Evolutionary conservation across 1,140 invertebrate species (phyloP), one percentile per base, ranked within the genome.

Genomic region (Lasioglossum albipes): DNA sequence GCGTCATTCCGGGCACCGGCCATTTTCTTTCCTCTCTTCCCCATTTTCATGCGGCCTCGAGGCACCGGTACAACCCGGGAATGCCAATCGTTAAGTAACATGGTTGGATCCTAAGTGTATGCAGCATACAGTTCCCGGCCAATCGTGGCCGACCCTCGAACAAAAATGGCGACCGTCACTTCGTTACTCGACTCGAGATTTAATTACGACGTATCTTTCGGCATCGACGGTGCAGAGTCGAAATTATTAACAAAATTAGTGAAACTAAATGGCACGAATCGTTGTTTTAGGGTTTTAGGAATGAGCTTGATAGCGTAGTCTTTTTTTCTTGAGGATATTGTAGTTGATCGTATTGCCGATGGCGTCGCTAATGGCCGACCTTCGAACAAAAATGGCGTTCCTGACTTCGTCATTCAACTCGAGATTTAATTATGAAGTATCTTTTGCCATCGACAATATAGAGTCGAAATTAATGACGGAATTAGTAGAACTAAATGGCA

Each of bases 1-100:
- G 67, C 75, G 66, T 70, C 75, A 77, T 31, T 62, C 54, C 61
- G 52, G 4, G 12, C 27, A 49, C 20, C 18, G 52, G 52, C 52
- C 52, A 54, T 54, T 54, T 54, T 54, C 52, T 54, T 54, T 54
- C 18, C n/a, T 12, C 41, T 59, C n/a, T 41, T n/a, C 16, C 52
- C 49, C 36, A n/a, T 72, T 72, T 59, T 64, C 65, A n/a, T 22
- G 20, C 41, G 20, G 41, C 65, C 65, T 45, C 41, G 52, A 13
- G 45, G 45, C 45, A 36, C 10, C 45, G 45, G 45, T 12, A 10
- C 45, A 12, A 36, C 36, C 5, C 16, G 16, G 52, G 52, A 57
- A 57, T 57, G 16, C 16, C 52, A 20, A 57, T 57, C 52, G 52
- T 57, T 57, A 20, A 57, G 52, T 20, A 57, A 57, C 52, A 57